Base-by-base conservation (phyloP, 2,113 vertebrate species). In the Alexandromys fortis region DNA sequence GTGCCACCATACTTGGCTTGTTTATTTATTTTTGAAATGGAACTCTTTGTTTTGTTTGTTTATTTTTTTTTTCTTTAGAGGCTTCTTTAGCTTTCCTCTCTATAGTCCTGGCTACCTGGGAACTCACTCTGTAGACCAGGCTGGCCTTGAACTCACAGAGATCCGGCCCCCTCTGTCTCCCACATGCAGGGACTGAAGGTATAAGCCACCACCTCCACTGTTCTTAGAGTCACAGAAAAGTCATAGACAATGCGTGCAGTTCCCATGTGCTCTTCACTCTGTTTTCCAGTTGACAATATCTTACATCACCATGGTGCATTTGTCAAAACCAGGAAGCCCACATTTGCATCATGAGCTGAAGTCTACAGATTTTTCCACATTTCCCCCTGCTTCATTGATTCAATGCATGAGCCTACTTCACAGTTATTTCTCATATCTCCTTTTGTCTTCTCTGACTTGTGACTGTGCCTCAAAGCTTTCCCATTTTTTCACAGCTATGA, bases 401-500 rank as follows among this genome's bases (percentile, higher is more conserved):
- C 75, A 49, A 6, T 67, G 9, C 16, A 76, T 55, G 26, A 68
- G 61, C 47, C 55, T 73, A 33, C 14, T 10, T 38, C 8, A 3
- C 26, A 67, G 7, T 63, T 72, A 63, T 7, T n/a, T 47, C 5
- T 45, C 35, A 58, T 9, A 14, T 35, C 33, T 82, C 68, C 61
- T 61, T 61, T 89, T 26, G 47, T 73, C 52, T 86, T 85, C 72
- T 65, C 13, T 94, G 77, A 72, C 68, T 72, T 81, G 58, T 52
- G n/a, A 73, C 38, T 9, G 22, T 45, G 22, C 68, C 58, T 52
- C 47, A 21, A 21, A 86, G 63, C 19, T 72, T 82, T 28, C 28
- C 58, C 70, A 8, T 72, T 95, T 95, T 95, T 90, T 90, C 30
- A 67, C 22, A 35, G 73, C n/a, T 28, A 35, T 82, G 90, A 75